Evolutionary conservation across 2,113 vertebrate species (phyloP).

Genomic region (Neopipo cinnamomea): DNA sequence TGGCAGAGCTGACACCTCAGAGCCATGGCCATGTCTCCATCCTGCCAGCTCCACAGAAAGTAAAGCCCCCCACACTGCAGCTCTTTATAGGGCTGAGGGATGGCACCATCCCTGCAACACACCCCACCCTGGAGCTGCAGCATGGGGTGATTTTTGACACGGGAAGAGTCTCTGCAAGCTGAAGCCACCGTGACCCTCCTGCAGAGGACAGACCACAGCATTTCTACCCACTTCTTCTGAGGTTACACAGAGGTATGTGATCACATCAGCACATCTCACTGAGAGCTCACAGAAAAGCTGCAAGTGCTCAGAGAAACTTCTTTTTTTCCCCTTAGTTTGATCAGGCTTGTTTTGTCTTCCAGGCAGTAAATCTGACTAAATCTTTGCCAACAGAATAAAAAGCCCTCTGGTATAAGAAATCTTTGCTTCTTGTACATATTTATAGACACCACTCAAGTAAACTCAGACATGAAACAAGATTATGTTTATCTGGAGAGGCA

Average conservation of each 20-base stretch:
- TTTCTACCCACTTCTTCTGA: neutral
- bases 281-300: neutral
- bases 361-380: constrained; percentile 11
- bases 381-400: neutral
- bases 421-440: constrained; percentile 10
- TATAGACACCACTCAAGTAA: constrained; percentile 30
- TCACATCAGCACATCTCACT: neutral
- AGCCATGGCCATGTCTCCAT: neutral
- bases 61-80: neutral
- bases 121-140: rapidly evolving
- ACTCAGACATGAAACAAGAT: constrained; percentile 16
- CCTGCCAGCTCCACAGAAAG: neutral
- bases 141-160: rapidly evolving
- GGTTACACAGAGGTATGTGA: neutral
- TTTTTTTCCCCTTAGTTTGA: neutral
- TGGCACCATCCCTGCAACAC: neutral
- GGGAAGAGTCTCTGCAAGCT: neutral
- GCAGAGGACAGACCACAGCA: neutral
- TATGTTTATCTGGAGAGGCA: constrained; percentile 32
- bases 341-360: neutral
- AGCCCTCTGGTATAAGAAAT: neutral
- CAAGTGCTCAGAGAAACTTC: neutral
- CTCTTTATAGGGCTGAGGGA: neutral
- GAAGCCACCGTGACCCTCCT: neutral
- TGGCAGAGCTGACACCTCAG: neutral